Conservation (phyloP, 2,888 invertebrate genomes). For the Ctenicera cuprea region DNA sequence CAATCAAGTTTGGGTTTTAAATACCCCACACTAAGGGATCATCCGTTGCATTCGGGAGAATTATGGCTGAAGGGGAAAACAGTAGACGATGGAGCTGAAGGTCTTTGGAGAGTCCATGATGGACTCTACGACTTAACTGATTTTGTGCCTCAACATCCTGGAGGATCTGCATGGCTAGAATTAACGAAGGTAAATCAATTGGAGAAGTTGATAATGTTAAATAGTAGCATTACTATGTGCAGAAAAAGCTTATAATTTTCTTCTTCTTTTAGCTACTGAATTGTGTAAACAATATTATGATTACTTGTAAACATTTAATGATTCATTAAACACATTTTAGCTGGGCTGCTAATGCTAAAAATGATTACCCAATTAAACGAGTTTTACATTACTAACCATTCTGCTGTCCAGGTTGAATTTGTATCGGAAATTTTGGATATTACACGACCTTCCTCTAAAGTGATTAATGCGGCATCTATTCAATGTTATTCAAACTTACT, state of each 20-base stretch:
- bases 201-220: too few relatives aligned
- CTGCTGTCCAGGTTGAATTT: too few relatives aligned
- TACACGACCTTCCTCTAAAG: too few relatives aligned
- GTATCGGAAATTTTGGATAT: too few relatives aligned
- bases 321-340: too few relatives aligned
- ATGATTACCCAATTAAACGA: too few relatives aligned
- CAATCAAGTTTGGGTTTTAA: constrained; percentile 56
- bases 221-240: neutral
- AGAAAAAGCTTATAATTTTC: neutral
- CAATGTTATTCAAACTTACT: too few relatives aligned
- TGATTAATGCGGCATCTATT: too few relatives aligned
- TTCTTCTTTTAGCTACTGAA: neutral
- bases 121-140: constrained; percentile 88
- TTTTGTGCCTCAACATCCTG: constrained; percentile 89
- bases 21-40: constrained; percentile 72
- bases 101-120: constrained; percentile 86
- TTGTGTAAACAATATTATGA: too few relatives aligned
- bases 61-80: constrained; percentile 42
- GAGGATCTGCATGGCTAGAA: constrained; percentile 85
- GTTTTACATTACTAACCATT: too few relatives aligned
- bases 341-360: too few relatives aligned
- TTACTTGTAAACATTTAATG: too few relatives aligned
- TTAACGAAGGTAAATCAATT: constrained; percentile 77
- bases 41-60: constrained; percentile 2
- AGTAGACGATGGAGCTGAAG: constrained; percentile 82